A percentile compares a stretch with the other conserved stretches of the same genome.
Conservation (phyloP, 2,888 invertebrate genomes). For the Nomada lathburiana region DNA sequence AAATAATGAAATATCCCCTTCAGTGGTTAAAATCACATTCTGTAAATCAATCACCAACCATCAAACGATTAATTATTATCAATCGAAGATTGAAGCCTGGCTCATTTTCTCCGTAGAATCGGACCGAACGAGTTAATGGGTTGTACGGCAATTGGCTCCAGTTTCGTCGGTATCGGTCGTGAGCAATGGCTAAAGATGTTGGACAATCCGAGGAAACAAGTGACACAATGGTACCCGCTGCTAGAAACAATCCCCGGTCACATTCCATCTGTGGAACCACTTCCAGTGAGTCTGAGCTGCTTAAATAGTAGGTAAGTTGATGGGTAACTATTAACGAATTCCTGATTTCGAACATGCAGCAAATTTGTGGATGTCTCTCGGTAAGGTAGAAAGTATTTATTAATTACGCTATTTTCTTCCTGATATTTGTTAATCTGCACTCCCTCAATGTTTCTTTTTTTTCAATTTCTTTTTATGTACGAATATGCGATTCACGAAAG, state of each 20-base stretch:
- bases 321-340: not conserved
- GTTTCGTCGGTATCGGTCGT: conserved; percentile 90
- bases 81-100: too few relatives aligned
- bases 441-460: too few relatives aligned
- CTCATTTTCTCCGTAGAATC: conserved; percentile 86
- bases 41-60: too few relatives aligned
- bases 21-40: too few relatives aligned
- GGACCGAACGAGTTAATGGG: conserved; percentile 95
- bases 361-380: too few relatives aligned
- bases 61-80: too few relatives aligned
- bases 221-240: conserved; percentile 93
- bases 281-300: conserved; percentile 88
- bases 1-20: too few relatives aligned
- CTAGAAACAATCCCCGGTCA: conserved; percentile 89
- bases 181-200: conserved; percentile 95
- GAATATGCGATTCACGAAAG: too few relatives aligned
- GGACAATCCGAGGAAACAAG: conserved; percentile 92
- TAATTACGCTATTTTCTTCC: too few relatives aligned
- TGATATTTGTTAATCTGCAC: too few relatives aligned
- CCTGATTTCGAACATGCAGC: not conserved
- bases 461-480: too few relatives aligned
- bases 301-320: conserved; percentile 88
- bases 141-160: conserved; percentile 92
- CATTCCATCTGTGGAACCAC: conserved; percentile 86
- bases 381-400: too few relatives aligned